phyloP scores from a whole-genome alignment of 2,888 invertebrate genomes.

The Drosophila barbarae region DNA sequence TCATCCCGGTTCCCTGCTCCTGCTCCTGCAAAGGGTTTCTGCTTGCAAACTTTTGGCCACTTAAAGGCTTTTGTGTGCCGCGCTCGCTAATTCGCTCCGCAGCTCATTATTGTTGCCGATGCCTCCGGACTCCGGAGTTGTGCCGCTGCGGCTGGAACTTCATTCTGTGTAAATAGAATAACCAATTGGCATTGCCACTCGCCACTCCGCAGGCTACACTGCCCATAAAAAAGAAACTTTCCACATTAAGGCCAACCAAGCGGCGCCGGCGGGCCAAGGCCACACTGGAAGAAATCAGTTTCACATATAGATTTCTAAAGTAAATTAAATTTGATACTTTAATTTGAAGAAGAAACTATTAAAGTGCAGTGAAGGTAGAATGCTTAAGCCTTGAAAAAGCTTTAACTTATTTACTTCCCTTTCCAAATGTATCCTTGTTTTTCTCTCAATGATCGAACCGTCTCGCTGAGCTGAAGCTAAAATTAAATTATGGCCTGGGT shows the following conservation, averaged over 20 bases:
- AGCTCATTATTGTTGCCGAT: constrained; percentile 67
- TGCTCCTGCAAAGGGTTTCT: constrained; percentile 48
- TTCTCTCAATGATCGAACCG: constrained; percentile 1
- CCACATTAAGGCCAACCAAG: constrained; percentile 56
- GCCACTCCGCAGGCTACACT: constrained; percentile 18
- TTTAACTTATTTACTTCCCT: background rate
- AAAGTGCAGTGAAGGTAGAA: background rate
- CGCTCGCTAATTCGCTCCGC: constrained; percentile 44
- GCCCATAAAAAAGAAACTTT: constrained; percentile 53
- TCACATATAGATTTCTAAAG: background rate
- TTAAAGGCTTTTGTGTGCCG: constrained; percentile 51
- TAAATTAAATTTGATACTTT: background rate
- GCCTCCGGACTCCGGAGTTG: constrained; percentile 38
- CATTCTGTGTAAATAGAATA: constrained; percentile 71
- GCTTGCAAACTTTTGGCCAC: constrained; percentile 31
- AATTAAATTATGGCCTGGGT: constrained; percentile 63
- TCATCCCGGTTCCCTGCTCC: background rate
- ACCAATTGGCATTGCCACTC: constrained; percentile 55
- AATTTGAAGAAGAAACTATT: background rate
- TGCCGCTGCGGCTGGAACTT: constrained; percentile 48
- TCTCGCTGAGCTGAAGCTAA: constrained; percentile 18
- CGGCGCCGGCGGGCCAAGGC: constrained; percentile 48
- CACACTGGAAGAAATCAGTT: constrained; percentile 10
- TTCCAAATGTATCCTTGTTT: background rate
- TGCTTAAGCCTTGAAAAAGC: background rate